phyloP scores from a whole-genome alignment of 2,113 vertebrate species.

The Xiphophorus maculatus region DNA sequence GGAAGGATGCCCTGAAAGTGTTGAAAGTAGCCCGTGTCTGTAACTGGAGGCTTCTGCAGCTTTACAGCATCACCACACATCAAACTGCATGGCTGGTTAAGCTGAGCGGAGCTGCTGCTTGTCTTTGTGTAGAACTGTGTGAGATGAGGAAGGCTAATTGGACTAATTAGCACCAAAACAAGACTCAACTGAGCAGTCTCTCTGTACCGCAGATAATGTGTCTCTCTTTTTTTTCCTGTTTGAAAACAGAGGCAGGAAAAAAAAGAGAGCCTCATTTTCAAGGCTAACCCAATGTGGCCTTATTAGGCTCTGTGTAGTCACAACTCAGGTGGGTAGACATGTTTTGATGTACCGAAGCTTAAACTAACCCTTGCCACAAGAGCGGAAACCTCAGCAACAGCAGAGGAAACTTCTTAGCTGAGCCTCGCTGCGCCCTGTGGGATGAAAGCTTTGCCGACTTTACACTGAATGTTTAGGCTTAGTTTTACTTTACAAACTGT shows the following conservation, averaged over 20 bases:
- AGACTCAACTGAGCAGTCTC: conserved; percentile 55
- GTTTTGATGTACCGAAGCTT: conserved; percentile 47
- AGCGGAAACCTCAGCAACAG: conserved; percentile 20
- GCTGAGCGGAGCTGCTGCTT: conserved; percentile 44
- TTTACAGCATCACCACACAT: conserved; percentile 56
- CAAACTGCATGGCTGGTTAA: conserved; percentile 57
- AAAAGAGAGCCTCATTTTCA: conserved; percentile 51
- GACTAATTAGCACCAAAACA: conserved; percentile 73
- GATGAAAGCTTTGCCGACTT: conserved; percentile 45
- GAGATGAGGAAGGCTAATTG: conserved; percentile 71
- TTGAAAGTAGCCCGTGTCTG: conserved; percentile 60
- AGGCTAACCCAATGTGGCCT: conserved; percentile 46
- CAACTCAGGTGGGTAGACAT: conserved; percentile 15
- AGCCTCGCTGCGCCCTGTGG: conserved; percentile 7
- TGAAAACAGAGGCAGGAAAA: conserved; percentile 35
- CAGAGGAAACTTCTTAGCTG: conserved; percentile 1
- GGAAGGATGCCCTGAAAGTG: conserved; percentile 47
- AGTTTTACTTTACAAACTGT: conserved; percentile 24
- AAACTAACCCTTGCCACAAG: conserved; percentile 48
- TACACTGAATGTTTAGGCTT: conserved; percentile 7
- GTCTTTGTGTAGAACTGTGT: conserved; percentile 66
- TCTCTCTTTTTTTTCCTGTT: conserved; percentile 31
- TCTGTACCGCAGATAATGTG: conserved; percentile 63
- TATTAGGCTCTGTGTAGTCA: conserved; percentile 31
- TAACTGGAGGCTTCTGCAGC: conserved; percentile 55